A percentile compares a stretch with the other conserved stretches of the same genome.
Evolutionary conservation across 1,140 invertebrate genomes (phyloP).

Genomic region (Eupeodes corollae): DNA sequence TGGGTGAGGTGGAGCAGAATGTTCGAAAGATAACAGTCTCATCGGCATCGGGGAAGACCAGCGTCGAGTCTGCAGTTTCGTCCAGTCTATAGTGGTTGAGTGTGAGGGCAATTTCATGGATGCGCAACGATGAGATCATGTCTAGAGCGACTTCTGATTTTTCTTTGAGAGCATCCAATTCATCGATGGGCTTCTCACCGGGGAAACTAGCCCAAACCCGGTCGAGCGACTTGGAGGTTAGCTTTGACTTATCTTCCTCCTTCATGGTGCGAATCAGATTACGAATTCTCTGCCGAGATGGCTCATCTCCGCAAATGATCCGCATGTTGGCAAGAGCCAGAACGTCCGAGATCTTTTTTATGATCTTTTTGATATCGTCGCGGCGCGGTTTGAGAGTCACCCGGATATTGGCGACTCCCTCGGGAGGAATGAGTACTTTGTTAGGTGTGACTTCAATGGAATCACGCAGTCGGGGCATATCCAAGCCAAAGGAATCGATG

Average conservation of each 20-base stretch:
- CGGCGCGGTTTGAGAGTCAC: conserved; percentile 25
- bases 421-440: conserved; percentile 19
- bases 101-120: conserved; percentile 31
- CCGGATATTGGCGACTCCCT: conserved; percentile 14
- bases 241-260: conserved; percentile 16
- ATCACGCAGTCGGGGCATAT: conserved; percentile 23
- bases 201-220: conserved; percentile 22
- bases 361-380: conserved; percentile 32
- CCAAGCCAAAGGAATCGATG: conserved; percentile 25
- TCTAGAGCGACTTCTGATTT: conserved; percentile 26
- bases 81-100: conserved; percentile 26
- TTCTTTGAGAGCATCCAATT: conserved; percentile 19
- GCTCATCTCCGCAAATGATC: conserved; percentile 32
- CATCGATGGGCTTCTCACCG: conserved; percentile 16
- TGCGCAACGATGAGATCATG: conserved; percentile 21
- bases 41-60: conserved; percentile 26
- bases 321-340: conserved; percentile 30
- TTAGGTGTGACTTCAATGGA: conserved; percentile 24
- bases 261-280: conserved; percentile 22
- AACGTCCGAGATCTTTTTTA: conserved; percentile 23
- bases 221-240: conserved; percentile 21
- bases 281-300: conserved; percentile 31
- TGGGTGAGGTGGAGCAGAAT: conserved; percentile 20
- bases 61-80: conserved; percentile 23
- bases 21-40: conserved; percentile 31